phyloP scores from a whole-genome alignment of 2,113 vertebrate genomes.

The Istiophorus platypterus region DNA sequence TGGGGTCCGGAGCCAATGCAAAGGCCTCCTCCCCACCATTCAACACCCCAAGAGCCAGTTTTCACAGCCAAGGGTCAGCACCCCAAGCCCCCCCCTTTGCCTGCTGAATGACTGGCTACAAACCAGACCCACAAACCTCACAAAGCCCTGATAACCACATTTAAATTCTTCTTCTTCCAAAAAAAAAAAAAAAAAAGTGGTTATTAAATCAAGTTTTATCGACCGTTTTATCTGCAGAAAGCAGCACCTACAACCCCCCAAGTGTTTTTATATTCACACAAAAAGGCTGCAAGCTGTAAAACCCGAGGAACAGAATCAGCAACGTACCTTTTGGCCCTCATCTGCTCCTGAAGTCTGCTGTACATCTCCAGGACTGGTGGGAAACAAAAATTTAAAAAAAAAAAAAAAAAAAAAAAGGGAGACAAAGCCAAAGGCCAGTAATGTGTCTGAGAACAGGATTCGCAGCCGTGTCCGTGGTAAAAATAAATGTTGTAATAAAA shows the following conservation, averaged over 20 bases:
- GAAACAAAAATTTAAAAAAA: too few relatives aligned
- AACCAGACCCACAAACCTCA: not conserved
- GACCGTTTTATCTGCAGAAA: not conserved
- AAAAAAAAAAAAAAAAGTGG: too few relatives aligned
- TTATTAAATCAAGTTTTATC: not conserved
- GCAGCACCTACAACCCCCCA: too few relatives aligned
- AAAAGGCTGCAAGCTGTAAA: not conserved
- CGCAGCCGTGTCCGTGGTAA: too few relatives aligned
- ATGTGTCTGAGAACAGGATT: not conserved
- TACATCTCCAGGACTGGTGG: slow-evolving; percentile 97
- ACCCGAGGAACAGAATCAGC: not conserved
- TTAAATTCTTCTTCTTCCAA: too few relatives aligned
- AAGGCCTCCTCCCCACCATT: not conserved
- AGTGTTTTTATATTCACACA: not conserved
- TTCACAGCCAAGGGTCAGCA: not conserved
- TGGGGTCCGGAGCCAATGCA: not conserved
- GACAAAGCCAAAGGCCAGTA: not conserved
- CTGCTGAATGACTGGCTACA: not conserved
- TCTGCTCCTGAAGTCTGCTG: slow-evolving; percentile 95
- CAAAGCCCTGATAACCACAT: not conserved
- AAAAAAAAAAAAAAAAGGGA: not conserved
- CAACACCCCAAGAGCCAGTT: not conserved
- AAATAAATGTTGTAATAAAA: too few relatives aligned
- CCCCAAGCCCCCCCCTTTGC: not conserved
- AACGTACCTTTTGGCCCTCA: slow-evolving; percentile 93